Percentiles rank a stretch among this genome's conserved stretches.
Conservation (phyloP, 1,140 invertebrate genomes). For the Paramacrobiotus metropolitanus region DNA sequence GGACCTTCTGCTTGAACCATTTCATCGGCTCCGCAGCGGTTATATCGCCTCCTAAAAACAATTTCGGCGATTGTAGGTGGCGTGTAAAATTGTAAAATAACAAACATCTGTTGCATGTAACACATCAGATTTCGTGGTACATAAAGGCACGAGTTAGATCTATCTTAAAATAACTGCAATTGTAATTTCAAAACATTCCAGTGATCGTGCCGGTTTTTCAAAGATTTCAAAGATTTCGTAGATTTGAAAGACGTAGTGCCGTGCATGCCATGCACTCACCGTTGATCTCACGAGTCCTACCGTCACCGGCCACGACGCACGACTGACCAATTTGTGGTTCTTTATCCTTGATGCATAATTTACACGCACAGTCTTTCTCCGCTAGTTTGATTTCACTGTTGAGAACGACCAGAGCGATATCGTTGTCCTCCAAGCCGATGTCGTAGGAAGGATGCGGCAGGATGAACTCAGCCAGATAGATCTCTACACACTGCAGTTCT, state of each 20-base stretch:
- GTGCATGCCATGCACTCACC: no score
- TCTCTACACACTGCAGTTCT: background rate
- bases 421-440: background rate
- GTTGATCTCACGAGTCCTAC: background rate
- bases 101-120: no score
- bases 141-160: no score
- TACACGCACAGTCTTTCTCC: background rate
- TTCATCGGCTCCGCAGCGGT: background rate
- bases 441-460: background rate
- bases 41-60: no score
- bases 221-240: no score
- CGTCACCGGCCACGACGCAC: background rate
- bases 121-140: no score
- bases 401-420: background rate
- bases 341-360: constrained; percentile 1
- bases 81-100: no score
- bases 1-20: background rate
- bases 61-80: no score
- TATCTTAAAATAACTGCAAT: no score
- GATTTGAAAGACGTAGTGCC: no score
- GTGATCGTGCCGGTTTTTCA: no score
- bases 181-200: no score
- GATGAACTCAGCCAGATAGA: background rate
- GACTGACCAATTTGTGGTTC: background rate
- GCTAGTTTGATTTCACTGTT: background rate